These are phyloP conservation scores for Brachionus koreanus DNA, from an alignment of 1,140 invertebrate genomes.

Conservation along the genomic window DNA sequence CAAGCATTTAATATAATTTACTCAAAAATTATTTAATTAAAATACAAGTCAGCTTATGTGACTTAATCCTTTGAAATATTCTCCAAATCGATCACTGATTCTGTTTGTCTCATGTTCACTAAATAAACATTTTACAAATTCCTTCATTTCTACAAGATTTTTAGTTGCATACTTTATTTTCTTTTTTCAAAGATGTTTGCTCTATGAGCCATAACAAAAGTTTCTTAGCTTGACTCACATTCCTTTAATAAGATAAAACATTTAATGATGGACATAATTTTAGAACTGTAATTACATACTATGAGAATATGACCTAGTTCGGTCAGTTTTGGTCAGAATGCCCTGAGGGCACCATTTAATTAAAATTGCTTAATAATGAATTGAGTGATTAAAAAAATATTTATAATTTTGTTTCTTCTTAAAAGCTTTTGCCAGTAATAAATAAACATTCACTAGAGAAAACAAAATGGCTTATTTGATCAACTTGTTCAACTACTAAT, in stretches of 20 bases:
- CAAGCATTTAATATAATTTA: background rate
- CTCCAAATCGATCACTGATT: background rate
- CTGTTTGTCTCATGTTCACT: background rate
- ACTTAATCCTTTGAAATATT: background rate
- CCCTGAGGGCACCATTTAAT: background rate
- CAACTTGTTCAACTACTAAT: background rate
- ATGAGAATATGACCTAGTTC: background rate
- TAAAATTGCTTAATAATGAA: constrained; percentile 1
- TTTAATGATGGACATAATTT: background rate
- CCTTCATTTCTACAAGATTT: background rate
- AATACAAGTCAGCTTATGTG: background rate
- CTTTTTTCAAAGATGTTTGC: background rate
- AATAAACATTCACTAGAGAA: background rate
- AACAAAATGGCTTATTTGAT: background rate
- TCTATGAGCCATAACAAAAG: background rate
- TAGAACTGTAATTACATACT: constrained; percentile 2
- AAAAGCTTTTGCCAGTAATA: background rate
- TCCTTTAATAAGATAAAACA: background rate
- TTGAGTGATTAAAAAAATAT: background rate
- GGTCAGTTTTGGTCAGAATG: background rate
- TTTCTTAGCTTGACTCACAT: background rate
- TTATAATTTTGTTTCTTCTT: background rate
- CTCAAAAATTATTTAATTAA: background rate
- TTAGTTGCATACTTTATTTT: background rate
- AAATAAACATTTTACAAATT: constrained; percentile 1